Conservation (phyloP, 2,113 vertebrate species). For the Atrichornis clamosus region DNA sequence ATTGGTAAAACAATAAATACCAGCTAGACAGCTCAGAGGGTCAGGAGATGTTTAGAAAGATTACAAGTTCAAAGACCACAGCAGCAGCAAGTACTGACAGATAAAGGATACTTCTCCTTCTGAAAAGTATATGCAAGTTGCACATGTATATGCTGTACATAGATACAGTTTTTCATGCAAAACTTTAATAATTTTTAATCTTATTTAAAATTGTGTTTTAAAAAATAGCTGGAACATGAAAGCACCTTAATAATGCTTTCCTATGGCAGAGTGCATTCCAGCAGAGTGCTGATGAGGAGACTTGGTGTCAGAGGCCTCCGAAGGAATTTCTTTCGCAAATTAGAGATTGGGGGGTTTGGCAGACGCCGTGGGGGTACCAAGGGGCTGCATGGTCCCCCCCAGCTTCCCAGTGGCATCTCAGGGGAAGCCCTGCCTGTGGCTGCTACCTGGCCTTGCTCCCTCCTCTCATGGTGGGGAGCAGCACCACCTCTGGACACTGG, state of each 20-base stretch:
- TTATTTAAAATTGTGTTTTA: not conserved
- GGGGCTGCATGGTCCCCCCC: fast-evolving
- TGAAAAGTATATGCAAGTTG: not conserved
- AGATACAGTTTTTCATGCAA: not conserved
- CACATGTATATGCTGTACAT: fast-evolving
- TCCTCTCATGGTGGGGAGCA: not conserved
- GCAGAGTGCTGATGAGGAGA: fast-evolving
- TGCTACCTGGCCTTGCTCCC: not conserved
- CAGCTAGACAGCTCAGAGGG: not conserved
- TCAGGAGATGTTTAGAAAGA: conserved; percentile 52
- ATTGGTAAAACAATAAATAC: conserved; percentile 49
- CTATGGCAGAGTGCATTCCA: not conserved
- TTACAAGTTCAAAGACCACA: conserved; percentile 35
- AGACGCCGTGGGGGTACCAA: not conserved
- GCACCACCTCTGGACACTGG: not conserved
- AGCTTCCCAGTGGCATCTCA: fast-evolving
- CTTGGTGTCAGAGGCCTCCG: not conserved
- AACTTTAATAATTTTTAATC: not conserved
- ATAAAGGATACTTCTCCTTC: not conserved
- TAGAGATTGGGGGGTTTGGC: not conserved
- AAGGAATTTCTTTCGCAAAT: not conserved
- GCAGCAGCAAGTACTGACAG: not conserved
- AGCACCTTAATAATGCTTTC: not conserved
- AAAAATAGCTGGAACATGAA: not conserved
- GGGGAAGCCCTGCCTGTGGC: not conserved